Evolutionary conservation across 2,113 vertebrate genomes (phyloP).

Genomic region (Balaenoptera acutorostrata): DNA sequence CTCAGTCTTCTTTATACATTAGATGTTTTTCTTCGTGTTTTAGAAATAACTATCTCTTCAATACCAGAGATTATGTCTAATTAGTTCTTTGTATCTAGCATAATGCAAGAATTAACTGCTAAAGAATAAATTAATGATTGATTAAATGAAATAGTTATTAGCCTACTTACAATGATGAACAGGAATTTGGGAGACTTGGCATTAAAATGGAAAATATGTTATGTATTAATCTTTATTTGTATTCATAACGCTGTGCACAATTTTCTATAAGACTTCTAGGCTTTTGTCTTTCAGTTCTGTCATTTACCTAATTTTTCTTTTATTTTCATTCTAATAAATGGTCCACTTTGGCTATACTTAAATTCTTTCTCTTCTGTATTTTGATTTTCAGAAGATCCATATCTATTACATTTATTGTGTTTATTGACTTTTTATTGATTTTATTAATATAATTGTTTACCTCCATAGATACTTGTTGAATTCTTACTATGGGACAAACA

Average conservation of each 20-base stretch:
- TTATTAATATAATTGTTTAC: background rate
- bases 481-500: background rate
- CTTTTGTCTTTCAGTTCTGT: background rate
- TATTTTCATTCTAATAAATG: background rate
- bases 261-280: background rate
- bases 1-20: background rate
- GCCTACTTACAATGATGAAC: background rate
- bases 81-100: background rate
- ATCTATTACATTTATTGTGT: background rate
- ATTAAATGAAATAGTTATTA: background rate
- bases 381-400: background rate
- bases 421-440: background rate
- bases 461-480: background rate
- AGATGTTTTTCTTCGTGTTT: background rate
- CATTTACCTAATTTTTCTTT: background rate
- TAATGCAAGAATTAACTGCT: background rate
- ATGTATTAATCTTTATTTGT: background rate
- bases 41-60: background rate
- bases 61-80: background rate
- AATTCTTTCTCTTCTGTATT: background rate
- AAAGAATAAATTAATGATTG: background rate
- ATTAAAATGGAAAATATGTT: background rate
- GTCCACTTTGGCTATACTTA: background rate
- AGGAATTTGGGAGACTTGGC: background rate
- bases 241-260: background rate